Evolutionary conservation across 2,888 invertebrate species (phyloP).

Genomic region (Polylopha cassiicola): DNA sequence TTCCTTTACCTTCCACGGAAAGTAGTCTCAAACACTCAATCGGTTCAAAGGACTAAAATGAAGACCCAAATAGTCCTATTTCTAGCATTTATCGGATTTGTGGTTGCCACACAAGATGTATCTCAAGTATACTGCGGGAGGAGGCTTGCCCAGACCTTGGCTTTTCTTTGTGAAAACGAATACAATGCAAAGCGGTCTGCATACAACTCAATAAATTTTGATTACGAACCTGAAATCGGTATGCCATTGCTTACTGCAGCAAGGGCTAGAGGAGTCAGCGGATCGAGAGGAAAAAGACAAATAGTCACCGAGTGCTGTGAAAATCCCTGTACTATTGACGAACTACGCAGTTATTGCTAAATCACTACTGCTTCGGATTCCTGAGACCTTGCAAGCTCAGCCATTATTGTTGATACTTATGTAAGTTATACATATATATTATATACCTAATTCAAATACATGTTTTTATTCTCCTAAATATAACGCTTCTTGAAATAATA

Average conservation of each 20-base stretch:
- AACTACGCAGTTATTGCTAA: slow-evolving; percentile 32
- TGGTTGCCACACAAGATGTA: neutral
- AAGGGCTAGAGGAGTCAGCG: neutral
- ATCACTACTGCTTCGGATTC: neutral
- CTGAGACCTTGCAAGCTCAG: too few relatives aligned
- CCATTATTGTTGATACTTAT: too few relatives aligned
- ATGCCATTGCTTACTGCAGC: slow-evolving; percentile 12
- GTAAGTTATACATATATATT: too few relatives aligned
- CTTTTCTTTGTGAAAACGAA: slow-evolving; percentile 26
- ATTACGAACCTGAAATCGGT: slow-evolving; percentile 5
- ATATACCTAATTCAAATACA: too few relatives aligned
- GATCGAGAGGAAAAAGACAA: slow-evolving; percentile 26
- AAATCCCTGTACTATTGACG: slow-evolving; percentile 28
- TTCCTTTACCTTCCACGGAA: too few relatives aligned
- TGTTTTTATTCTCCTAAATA: too few relatives aligned
- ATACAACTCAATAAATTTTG: slow-evolving; percentile 6
- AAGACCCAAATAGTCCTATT: slow-evolving; percentile 9
- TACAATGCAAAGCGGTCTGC: slow-evolving; percentile 9
- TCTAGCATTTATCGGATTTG: slow-evolving; percentile 1
- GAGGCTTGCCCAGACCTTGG: slow-evolving; percentile 28
- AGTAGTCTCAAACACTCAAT: too few relatives aligned
- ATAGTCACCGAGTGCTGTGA: slow-evolving; percentile 33
- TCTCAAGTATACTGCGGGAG: slow-evolving; percentile 31
- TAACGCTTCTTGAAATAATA: too few relatives aligned
- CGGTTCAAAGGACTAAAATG: too few relatives aligned